A percentile compares a stretch with the other conserved stretches of the same genome.
These are phyloP conservation scores for Aethes cnicana DNA, from an alignment of 2,888 invertebrate species.

Conservation along the genomic window DNA sequence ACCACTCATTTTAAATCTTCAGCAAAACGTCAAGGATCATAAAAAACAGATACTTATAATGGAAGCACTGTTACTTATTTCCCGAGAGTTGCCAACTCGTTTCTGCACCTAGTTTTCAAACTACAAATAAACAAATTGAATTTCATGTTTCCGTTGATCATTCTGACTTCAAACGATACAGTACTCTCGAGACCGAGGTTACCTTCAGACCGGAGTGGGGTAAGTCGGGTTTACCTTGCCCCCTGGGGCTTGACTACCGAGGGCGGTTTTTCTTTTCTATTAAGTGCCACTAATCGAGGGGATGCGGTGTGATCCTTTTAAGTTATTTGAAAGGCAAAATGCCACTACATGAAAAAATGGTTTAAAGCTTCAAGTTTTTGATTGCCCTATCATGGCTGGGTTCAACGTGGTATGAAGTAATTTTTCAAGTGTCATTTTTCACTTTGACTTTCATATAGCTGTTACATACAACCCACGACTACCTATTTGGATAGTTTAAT, in stretches of 20 bases:
- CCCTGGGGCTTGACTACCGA: background rate
- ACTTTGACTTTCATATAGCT: too few species aligned
- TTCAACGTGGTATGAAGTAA: too few species aligned
- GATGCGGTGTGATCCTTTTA: too few species aligned
- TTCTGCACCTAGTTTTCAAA: conserved; percentile 3
- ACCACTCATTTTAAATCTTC: too few species aligned
- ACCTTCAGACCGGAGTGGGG: background rate
- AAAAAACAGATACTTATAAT: background rate
- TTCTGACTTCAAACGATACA: conserved; percentile 11
- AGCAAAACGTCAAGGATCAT: background rate
- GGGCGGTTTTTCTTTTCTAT: conserved; percentile 1
- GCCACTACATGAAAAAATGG: too few species aligned
- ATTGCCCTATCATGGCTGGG: too few species aligned
- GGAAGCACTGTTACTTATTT: background rate
- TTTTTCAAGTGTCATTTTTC: too few species aligned
- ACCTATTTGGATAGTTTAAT: too few species aligned
- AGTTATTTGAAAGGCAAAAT: too few species aligned
- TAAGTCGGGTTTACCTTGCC: background rate
- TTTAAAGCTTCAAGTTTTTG: too few species aligned
- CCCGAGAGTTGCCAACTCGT: background rate
- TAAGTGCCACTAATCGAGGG: conserved; percentile 20
- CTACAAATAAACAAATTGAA: background rate
- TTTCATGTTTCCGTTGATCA: conserved; percentile 1
- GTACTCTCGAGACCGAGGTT: conserved; percentile 7
- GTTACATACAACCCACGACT: too few species aligned